Evolutionary conservation across 1,140 invertebrate species (phyloP).

Genomic region (Drosophila lacteicornis): DNA sequence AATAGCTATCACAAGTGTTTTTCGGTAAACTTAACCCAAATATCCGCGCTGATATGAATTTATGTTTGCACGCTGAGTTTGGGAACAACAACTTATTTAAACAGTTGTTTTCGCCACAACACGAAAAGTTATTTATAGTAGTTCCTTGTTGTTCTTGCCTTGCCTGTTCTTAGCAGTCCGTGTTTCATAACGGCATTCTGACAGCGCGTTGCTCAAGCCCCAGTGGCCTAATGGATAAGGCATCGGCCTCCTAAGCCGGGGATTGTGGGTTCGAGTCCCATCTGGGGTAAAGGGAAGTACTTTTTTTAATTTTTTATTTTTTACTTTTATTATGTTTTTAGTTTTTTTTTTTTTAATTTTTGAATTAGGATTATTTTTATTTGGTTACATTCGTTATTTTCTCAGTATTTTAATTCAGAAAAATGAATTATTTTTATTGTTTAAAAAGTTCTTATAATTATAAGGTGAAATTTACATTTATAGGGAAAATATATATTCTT

Average conservation of each 20-base stretch:
- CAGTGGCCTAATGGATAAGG: constrained; percentile 55
- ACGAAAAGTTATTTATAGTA: constrained; percentile 7
- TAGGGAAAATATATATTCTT: too few relatives aligned
- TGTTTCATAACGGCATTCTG: not conserved
- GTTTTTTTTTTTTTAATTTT: not conserved
- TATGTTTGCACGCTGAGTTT: constrained; percentile 1
- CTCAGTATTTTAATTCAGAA: too few relatives aligned
- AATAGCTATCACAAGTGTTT: not conserved
- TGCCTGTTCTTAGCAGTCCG: not conserved
- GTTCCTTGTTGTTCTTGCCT: constrained; percentile 6
- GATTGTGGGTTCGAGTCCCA: constrained; percentile 55
- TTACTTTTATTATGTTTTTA: not conserved
- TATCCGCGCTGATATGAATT: not conserved
- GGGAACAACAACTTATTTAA: constrained; percentile 4
- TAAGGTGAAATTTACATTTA: too few relatives aligned
- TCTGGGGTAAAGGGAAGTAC: constrained; percentile 31
- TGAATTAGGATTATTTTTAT: not conserved
- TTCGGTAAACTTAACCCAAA: constrained; percentile 9
- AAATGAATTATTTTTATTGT: too few relatives aligned
- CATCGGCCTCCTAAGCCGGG: constrained; percentile 56
- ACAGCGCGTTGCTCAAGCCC: constrained; percentile 4
- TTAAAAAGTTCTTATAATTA: too few relatives aligned
- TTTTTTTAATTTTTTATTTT: not conserved
- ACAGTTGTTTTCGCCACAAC: constrained; percentile 16
- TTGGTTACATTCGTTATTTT: too few relatives aligned